These are phyloP conservation scores for Rhopilema esculentum DNA, from an alignment of 30 jellyfish, hydroid and myxozoan species.

Conservation along the genomic window DNA sequence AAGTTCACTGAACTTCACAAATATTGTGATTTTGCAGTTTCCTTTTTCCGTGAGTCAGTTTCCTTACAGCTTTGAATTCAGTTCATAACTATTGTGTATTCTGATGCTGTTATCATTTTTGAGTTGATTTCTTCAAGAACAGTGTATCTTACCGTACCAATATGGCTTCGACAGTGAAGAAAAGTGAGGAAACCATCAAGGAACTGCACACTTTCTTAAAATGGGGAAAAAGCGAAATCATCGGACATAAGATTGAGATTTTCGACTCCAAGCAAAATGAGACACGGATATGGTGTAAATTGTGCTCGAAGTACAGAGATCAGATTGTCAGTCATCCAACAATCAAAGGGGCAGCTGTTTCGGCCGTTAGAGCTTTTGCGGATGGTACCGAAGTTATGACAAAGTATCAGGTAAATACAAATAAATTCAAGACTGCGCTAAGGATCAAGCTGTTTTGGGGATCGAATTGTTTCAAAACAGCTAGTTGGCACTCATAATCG, in stretches of 20 bases:
- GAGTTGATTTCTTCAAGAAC: too few species aligned
- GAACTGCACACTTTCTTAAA: conserved; percentile 35
- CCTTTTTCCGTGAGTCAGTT: background rate
- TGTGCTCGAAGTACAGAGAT: conserved; percentile 17
- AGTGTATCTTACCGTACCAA: too few species aligned
- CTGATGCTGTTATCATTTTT: background rate
- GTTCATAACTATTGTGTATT: conserved; percentile 2
- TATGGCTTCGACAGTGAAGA: conserved; percentile 32
- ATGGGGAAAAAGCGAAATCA: conserved; percentile 12
- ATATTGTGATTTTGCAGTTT: background rate
- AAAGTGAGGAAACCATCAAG: conserved; percentile 34
- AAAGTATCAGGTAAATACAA: too few species aligned
- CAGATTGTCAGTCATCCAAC: conserved; percentile 35
- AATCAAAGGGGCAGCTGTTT: conserved; percentile 38
- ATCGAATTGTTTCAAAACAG: too few species aligned
- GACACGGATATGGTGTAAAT: conserved; percentile 44
- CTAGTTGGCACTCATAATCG: too few species aligned
- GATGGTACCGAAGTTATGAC: conserved; percentile 33
- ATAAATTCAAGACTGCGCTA: too few species aligned
- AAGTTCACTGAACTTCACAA: too few species aligned
- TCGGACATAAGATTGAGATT: conserved; percentile 25
- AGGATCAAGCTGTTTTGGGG: too few species aligned
- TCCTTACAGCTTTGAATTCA: conserved; percentile 1
- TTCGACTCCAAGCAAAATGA: conserved; percentile 16
- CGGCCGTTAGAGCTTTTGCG: conserved; percentile 40